These are phyloP conservation scores for Acipenser ruthenus DNA, from an alignment of 2,797 vertebrate genomes.

Conservation along the genomic window DNA sequence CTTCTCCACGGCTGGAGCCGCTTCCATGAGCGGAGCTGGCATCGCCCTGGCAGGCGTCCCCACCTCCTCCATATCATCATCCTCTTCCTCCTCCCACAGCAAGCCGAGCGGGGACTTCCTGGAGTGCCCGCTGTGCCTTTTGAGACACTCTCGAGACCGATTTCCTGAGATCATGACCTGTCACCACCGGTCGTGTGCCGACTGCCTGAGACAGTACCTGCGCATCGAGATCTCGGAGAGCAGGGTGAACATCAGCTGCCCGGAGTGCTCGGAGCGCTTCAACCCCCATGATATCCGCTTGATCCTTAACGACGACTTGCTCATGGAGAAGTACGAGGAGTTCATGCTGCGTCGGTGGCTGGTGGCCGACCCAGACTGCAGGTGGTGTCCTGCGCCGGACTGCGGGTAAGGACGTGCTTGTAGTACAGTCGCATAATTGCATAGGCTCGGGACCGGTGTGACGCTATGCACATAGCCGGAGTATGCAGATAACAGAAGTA, in stretches of 20 bases:
- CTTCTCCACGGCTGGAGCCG: constrained; percentile 60
- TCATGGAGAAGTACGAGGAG: constrained; percentile 98
- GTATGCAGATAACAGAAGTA: too few relatives aligned
- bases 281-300: constrained; percentile 93
- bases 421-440: too few relatives aligned
- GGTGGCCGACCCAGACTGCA: constrained; percentile 91
- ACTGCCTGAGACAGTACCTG: constrained; percentile 93
- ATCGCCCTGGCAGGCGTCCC: constrained; percentile 27
- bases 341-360: constrained; percentile 97
- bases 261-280: constrained; percentile 93
- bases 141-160: constrained; percentile 82
- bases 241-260: constrained; percentile 95
- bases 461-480: too few relatives aligned
- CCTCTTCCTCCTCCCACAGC: constrained; percentile 57
- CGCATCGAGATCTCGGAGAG: constrained; percentile 96
- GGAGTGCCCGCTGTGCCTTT: constrained; percentile 93
- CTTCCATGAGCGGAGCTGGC: constrained; percentile 54
- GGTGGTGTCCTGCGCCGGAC: constrained; percentile 94
- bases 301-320: constrained; percentile 80
- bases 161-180: constrained; percentile 98
- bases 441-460: too few relatives aligned
- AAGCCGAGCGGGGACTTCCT: constrained; percentile 72
- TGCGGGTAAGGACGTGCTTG: constrained; percentile 74
- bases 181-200: constrained; percentile 90
- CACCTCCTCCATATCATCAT: constrained; percentile 2